These are phyloP conservation scores for Meles meles DNA, from an alignment of 2,113 vertebrate genomes.

Conservation along the genomic window DNA sequence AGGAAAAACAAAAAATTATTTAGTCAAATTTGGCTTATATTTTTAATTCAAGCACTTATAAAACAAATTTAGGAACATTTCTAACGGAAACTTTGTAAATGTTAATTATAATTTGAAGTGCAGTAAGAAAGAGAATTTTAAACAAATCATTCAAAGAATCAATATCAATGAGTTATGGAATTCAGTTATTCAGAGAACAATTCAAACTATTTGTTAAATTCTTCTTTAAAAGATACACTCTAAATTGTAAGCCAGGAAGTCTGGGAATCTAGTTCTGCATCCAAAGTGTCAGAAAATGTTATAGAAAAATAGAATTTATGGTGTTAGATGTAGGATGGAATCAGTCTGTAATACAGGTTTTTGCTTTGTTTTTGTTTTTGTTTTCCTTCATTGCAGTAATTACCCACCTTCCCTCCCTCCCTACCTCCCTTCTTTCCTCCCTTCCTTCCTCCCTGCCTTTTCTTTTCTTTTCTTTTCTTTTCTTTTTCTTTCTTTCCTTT, in stretches of 20 bases:
- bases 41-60: background rate
- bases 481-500: rapidly evolving
- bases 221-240: background rate
- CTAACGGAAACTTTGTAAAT: background rate
- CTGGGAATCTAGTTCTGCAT: background rate
- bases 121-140: background rate
- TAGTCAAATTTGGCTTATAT: background rate
- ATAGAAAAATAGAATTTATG: background rate
- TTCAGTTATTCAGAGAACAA: background rate
- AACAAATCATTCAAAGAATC: background rate
- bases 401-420: background rate
- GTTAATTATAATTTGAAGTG: background rate
- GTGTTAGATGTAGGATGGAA: background rate
- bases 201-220: background rate
- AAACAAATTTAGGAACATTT: background rate
- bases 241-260: background rate
- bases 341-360: background rate
- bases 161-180: background rate
- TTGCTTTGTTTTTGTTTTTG: background rate
- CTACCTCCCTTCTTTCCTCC: background rate
- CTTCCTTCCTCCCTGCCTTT: background rate
- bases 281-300: background rate
- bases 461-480: rapidly evolving
- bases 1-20: background rate
- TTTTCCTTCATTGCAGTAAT: background rate